Conservation (phyloP, 2,797 vertebrate species). For the Tragopan temminckii region DNA sequence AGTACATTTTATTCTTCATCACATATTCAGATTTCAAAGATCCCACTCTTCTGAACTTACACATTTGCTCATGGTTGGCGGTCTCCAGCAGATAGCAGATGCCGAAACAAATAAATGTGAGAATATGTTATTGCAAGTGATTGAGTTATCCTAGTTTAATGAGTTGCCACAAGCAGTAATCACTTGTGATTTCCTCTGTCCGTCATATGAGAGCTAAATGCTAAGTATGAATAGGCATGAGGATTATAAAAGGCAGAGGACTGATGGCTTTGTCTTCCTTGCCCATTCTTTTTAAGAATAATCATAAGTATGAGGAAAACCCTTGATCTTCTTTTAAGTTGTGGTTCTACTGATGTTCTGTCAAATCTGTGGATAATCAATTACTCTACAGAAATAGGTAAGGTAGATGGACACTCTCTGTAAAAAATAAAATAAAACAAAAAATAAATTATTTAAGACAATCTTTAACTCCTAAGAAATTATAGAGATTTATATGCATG, state of each 20-base stretch:
- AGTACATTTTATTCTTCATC: neutral
- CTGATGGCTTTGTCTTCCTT: neutral
- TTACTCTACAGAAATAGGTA: neutral
- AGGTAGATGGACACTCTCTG: neutral
- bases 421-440: neutral
- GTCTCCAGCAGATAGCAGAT: neutral
- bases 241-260: neutral
- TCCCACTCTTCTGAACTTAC: neutral
- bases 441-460: neutral
- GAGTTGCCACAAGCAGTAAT: neutral
- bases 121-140: neutral
- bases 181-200: conserved; percentile 1
- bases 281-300: neutral
- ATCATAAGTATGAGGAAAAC: neutral
- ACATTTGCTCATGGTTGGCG: neutral
- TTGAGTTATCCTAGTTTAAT: neutral
- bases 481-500: conserved; percentile 7
- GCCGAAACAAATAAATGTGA: neutral
- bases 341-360: neutral
- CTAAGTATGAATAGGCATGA: neutral
- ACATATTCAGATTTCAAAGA: neutral
- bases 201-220: neutral
- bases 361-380: neutral
- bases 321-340: neutral
- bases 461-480: conserved; percentile 32